Percentiles rank a stretch among this genome's conserved stretches.
phyloP scores from a whole-genome alignment of 2,888 invertebrate species.

The Ophraella communa region DNA sequence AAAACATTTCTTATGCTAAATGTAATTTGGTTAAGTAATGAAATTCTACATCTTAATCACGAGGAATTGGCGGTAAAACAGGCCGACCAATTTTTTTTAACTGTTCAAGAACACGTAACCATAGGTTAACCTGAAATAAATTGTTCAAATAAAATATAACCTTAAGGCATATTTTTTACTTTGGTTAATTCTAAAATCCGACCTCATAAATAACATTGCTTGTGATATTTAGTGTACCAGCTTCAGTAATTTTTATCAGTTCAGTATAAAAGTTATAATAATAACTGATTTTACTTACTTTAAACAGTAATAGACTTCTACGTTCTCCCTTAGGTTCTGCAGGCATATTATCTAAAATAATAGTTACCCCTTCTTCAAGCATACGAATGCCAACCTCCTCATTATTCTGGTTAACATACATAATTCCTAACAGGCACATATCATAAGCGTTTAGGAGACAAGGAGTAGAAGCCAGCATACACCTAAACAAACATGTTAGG shows the following conservation, averaged over 20 bases:
- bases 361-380: constrained; percentile 15
- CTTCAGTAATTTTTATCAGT: too few species aligned
- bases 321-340: constrained; percentile 20
- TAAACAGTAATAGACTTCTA: background rate
- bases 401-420: constrained; percentile 8
- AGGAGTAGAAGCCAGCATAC: constrained; percentile 25
- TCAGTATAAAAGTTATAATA: background rate
- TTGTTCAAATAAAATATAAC: background rate
- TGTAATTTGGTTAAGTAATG: background rate
- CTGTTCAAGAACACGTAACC: background rate
- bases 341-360: constrained; percentile 8
- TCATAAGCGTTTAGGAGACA: constrained; percentile 23
- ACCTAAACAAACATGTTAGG: constrained; percentile 21
- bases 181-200: too few species aligned
- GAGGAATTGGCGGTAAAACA: background rate
- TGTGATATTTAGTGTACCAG: too few species aligned
- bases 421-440: constrained; percentile 27
- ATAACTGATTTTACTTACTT: background rate
- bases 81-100: background rate
- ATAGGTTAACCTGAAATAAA: background rate
- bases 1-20: background rate
- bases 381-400: constrained; percentile 1
- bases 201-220: too few species aligned
- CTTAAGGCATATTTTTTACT: background rate
- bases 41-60: background rate